A percentile compares a stretch with the other conserved stretches of the same genome.
These are phyloP conservation scores for Drosophila anomelani DNA, from an alignment of 2,888 invertebrate species.

Conservation along the genomic window DNA sequence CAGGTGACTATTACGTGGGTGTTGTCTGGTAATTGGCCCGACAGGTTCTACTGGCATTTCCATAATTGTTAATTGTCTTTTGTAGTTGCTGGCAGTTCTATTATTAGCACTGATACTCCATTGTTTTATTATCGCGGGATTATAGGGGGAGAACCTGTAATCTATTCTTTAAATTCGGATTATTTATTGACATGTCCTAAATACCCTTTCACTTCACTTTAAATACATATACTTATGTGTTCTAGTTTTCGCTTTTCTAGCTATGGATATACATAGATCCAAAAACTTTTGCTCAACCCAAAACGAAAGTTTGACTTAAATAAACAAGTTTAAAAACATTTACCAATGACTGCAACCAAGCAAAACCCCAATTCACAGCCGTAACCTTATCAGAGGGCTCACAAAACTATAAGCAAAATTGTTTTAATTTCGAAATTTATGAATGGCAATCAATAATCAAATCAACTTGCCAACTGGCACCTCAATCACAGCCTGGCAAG, in stretches of 20 bases:
- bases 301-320: slow-evolving; percentile 13
- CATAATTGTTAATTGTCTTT: slow-evolving; percentile 69
- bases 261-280: not conserved
- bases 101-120: slow-evolving; percentile 22
- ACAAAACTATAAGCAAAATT: slow-evolving; percentile 46
- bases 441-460: slow-evolving; percentile 74
- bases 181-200: not conserved
- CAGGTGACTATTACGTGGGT: slow-evolving; percentile 30
- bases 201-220: slow-evolving; percentile 1
- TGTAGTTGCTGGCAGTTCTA: slow-evolving; percentile 46
- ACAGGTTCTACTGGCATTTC: slow-evolving; percentile 64
- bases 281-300: slow-evolving; percentile 18
- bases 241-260: slow-evolving; percentile 29
- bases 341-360: slow-evolving; percentile 29
- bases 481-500: slow-evolving; percentile 52
- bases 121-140: slow-evolving; percentile 11
- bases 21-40: slow-evolving; percentile 55
- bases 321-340: slow-evolving; percentile 14
- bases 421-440: slow-evolving; percentile 59
- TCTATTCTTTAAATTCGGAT: not conserved
- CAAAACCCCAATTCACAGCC: slow-evolving; percentile 21
- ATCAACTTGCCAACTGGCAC: slow-evolving; percentile 69
- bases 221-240: not conserved
- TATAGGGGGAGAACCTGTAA: not conserved
- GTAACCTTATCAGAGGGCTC: slow-evolving; percentile 34